Conservation (phyloP, 1,140 invertebrate species). For the Homarus americanus region DNA sequence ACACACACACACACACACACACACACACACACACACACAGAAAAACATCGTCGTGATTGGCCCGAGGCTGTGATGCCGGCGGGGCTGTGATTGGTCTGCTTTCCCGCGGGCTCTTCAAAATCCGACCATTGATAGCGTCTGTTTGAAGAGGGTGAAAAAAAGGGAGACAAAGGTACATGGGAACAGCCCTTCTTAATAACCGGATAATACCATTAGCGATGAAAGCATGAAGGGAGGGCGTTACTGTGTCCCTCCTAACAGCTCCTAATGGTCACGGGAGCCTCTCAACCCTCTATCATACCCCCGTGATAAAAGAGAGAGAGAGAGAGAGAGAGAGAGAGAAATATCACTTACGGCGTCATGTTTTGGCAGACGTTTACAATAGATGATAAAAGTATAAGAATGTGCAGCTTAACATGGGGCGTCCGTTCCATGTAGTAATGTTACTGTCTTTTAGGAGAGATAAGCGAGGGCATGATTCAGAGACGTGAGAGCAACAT, state of each 20-base stretch:
- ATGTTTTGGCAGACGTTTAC: neutral
- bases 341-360: too few species aligned
- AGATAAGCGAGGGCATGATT: too few species aligned
- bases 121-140: conserved; percentile 64
- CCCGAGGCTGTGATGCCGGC: neutral
- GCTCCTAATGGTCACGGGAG: conserved; percentile 27
- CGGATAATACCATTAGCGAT: conserved; percentile 71
- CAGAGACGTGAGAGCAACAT: too few species aligned
- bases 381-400: neutral
- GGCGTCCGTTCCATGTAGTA: too few species aligned
- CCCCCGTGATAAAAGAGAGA: too few species aligned
- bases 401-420: neutral
- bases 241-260: conserved; percentile 28
- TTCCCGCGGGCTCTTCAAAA: conserved; percentile 48
- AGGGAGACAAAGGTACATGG: conserved; percentile 64
- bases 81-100: conserved; percentile 37
- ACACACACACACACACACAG: neutral
- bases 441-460: too few species aligned
- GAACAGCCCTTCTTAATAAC: conserved; percentile 71
- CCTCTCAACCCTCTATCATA: conserved; percentile 3
- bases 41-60: conserved; percentile 61
- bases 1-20: neutral
- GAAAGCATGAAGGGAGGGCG: conserved; percentile 55
- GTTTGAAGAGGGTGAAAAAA: conserved; percentile 67
- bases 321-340: too few species aligned